Percentiles rank a stretch among this genome's conserved stretches.
Conservation (phyloP, 1,140 invertebrate species). For the Galleria mellonella region DNA sequence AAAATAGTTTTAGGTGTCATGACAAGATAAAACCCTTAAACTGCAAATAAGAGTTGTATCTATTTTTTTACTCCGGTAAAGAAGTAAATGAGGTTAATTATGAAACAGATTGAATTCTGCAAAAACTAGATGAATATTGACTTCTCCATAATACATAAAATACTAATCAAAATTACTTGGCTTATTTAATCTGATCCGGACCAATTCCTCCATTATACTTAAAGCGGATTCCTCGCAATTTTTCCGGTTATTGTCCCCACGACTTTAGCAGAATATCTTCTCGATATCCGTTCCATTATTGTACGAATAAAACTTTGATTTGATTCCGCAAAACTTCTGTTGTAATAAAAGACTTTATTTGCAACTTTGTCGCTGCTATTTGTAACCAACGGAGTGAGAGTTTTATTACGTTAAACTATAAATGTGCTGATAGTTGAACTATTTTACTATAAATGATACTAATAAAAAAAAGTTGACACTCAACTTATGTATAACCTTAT, state of each 20-base stretch:
- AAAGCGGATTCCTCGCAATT: slow-evolving; percentile 13
- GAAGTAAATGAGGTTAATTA: no score
- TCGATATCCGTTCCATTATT: slow-evolving; percentile 65
- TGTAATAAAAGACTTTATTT: slow-evolving; percentile 51
- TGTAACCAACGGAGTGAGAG: slow-evolving; percentile 1
- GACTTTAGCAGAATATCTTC: slow-evolving; percentile 39
- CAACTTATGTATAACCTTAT: no score
- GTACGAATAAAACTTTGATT: slow-evolving; percentile 68
- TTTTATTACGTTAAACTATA: slow-evolving; percentile 4
- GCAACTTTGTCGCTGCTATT: slow-evolving; percentile 35
- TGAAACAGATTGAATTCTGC: no score
- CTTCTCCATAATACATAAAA: no score
- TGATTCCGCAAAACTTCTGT: slow-evolving; percentile 46
- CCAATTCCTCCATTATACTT: no score
- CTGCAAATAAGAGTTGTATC: no score
- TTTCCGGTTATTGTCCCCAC: slow-evolving; percentile 27
- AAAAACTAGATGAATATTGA: no score
- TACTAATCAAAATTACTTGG: neutral
- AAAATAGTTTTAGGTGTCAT: no score
- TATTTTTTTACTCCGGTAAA: no score
- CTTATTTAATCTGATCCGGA: slow-evolving; percentile 9
- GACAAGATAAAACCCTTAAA: no score
- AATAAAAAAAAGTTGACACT: no score
- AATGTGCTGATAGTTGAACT: neutral
- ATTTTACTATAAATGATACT: no score